A percentile compares a stretch with the other conserved stretches of the same genome.
These are phyloP conservation scores for Meteorus cinctellus DNA, from an alignment of 2,888 invertebrate genomes.

Conservation along the genomic window DNA sequence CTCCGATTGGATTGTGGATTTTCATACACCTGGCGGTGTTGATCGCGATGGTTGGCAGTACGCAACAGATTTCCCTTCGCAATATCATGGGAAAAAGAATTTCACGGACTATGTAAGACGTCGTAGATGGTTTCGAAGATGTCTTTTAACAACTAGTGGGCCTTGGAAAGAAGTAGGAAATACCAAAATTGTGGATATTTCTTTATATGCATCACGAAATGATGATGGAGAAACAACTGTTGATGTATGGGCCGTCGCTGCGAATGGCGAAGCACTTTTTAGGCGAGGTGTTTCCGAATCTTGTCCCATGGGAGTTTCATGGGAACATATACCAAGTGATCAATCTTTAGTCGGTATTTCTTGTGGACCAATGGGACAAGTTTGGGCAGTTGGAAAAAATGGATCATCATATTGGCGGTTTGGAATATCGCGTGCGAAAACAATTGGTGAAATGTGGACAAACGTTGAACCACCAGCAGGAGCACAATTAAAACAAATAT, in stretches of 20 bases:
- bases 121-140: slow-evolving; percentile 88
- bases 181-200: slow-evolving; percentile 87
- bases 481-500: slow-evolving; percentile 82
- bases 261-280: slow-evolving; percentile 90
- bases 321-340: slow-evolving; percentile 89
- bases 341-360: slow-evolving; percentile 86
- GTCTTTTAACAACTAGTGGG: slow-evolving; percentile 87
- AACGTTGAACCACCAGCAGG: slow-evolving; percentile 83
- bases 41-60: slow-evolving; percentile 97
- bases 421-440: slow-evolving; percentile 82
- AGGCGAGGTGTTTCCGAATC: slow-evolving; percentile 84
- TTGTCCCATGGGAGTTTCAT: slow-evolving; percentile 82
- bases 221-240: slow-evolving; percentile 73
- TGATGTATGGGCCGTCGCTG: slow-evolving; percentile 89
- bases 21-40: slow-evolving; percentile 90
- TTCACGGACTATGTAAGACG: slow-evolving; percentile 93
- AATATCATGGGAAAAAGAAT: slow-evolving; percentile 88
- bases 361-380: slow-evolving; percentile 80
- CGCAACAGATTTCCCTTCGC: slow-evolving; percentile 92
- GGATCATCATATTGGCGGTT: slow-evolving; percentile 89
- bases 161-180: slow-evolving; percentile 93
- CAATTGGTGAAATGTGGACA: slow-evolving; percentile 84
- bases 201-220: slow-evolving; percentile 79
- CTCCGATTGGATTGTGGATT: slow-evolving; percentile 95
- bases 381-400: slow-evolving; percentile 92